phyloP scores from a whole-genome alignment of 2,888 invertebrate genomes.

The Idaea aversata region DNA sequence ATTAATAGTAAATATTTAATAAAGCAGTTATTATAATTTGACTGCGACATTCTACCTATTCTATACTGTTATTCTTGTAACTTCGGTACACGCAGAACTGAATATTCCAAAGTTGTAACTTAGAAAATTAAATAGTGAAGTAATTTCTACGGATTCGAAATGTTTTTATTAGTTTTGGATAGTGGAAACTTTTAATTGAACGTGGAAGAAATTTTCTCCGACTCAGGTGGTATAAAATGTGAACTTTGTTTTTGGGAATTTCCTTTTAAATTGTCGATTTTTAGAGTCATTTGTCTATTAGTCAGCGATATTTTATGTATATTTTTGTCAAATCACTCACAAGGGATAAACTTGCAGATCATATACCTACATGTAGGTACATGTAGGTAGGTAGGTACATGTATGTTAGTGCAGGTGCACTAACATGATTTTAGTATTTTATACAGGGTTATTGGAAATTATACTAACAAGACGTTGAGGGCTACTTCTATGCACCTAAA shows the following conservation, averaged over 20 bases:
- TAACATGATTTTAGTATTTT: too few species aligned
- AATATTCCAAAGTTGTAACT: conserved; percentile 21
- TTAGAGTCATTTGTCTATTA: background rate
- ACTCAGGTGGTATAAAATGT: background rate
- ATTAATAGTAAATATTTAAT: too few species aligned
- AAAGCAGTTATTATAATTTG: background rate
- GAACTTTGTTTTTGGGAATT: background rate
- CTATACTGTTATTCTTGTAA: background rate
- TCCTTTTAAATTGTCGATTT: background rate
- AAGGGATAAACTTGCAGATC: too few species aligned
- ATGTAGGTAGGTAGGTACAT: too few species aligned
- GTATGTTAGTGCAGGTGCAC: too few species aligned
- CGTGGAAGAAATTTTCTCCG: background rate
- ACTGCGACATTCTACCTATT: conserved; percentile 1
- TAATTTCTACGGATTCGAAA: conserved; percentile 20
- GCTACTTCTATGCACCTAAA: too few species aligned
- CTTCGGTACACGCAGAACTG: conserved; percentile 20
- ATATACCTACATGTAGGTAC: too few species aligned
- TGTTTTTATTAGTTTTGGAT: conserved; percentile 27
- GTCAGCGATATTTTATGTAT: too few species aligned
- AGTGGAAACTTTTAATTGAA: background rate
- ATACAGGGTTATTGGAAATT: too few species aligned
- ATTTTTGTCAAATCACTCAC: too few species aligned
- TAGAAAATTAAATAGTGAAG: conserved; percentile 28
- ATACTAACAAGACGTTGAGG: too few species aligned